Percentiles rank a stretch among this genome's conserved stretches.
Conservation (phyloP, 1,140 invertebrate species). For the Drosophila athabasca region DNA sequence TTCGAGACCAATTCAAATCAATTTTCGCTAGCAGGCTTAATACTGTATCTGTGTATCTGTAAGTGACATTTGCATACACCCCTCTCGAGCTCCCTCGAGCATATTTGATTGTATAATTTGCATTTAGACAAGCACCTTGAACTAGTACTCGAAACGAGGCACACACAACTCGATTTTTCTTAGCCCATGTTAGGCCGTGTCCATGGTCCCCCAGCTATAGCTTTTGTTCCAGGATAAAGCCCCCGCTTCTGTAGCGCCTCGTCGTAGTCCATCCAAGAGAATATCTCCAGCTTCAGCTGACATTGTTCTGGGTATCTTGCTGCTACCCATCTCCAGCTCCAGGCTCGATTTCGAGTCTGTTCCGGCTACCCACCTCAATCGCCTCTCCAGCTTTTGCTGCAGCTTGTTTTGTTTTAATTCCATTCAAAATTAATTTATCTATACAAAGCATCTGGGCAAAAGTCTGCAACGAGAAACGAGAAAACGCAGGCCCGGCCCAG, state of each 20-base stretch:
- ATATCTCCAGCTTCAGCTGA: too few relatives aligned
- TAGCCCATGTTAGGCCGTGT: not conserved
- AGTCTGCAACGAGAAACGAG: conserved; percentile 1
- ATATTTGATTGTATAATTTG: conserved; percentile 77
- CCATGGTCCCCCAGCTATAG: conserved; percentile 5
- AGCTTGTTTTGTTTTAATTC: conserved; percentile 77
- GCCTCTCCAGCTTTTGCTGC: conserved; percentile 8
- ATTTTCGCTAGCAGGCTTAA: conserved; percentile 27
- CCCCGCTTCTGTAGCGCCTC: too few relatives aligned
- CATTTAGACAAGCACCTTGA: conserved; percentile 26
- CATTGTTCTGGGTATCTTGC: too few relatives aligned
- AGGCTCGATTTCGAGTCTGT: not conserved
- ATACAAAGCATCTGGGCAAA: conserved; percentile 23
- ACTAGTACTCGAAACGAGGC: too few relatives aligned
- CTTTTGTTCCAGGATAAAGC: conserved; percentile 7
- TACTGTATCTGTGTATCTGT: conserved; percentile 39
- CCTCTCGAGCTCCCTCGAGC: too few relatives aligned
- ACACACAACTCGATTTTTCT: conserved; percentile 40
- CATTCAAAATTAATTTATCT: conserved; percentile 70
- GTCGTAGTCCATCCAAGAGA: too few relatives aligned
- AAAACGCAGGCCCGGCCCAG: not conserved
- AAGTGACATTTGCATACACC: conserved; percentile 38
- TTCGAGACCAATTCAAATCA: conserved; percentile 63
- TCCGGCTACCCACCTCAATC: not conserved
- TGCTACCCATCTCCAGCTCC: too few relatives aligned